phyloP scores from a whole-genome alignment of 2,797 vertebrate species.

The Acrossocheilus fasciatus region DNA sequence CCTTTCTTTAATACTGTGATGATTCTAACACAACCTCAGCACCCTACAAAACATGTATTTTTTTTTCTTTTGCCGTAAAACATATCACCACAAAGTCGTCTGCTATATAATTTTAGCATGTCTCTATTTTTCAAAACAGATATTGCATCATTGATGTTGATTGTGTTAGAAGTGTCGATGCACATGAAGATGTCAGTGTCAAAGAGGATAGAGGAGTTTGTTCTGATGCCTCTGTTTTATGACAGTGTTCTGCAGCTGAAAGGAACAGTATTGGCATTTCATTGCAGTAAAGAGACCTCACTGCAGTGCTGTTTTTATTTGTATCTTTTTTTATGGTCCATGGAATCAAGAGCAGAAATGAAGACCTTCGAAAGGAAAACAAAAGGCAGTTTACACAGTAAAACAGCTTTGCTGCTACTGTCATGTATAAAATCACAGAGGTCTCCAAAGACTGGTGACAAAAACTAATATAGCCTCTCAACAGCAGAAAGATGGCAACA shows the following conservation, averaged over 20 bases:
- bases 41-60: not conserved
- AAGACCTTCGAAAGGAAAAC: constrained; percentile 11
- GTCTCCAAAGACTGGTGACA: constrained; percentile 13
- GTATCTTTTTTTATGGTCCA: constrained; percentile 6
- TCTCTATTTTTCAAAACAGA: constrained; percentile 3
- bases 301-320: constrained; percentile 16
- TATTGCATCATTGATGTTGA: constrained; percentile 7
- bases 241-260: constrained; percentile 10
- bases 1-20: not conserved
- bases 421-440: constrained; percentile 21
- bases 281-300: constrained; percentile 17
- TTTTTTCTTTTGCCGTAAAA: not conserved
- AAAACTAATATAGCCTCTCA: constrained; percentile 29
- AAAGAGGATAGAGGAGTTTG: constrained; percentile 1
- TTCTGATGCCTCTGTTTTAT: constrained; percentile 23
- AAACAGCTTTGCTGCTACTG: constrained; percentile 19
- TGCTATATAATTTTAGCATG: not conserved
- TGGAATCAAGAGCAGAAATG: not conserved
- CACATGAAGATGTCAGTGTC: constrained; percentile 24
- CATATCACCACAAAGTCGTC: not conserved
- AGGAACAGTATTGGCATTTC: not conserved
- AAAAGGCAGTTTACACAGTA: constrained; percentile 23
- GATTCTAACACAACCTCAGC: not conserved
- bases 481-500: constrained; percentile 25
- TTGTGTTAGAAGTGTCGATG: constrained; percentile 9